These are phyloP conservation scores for Protaetia brevitarsis DNA, from an alignment of 1,140 invertebrate species.

Conservation along the genomic window DNA sequence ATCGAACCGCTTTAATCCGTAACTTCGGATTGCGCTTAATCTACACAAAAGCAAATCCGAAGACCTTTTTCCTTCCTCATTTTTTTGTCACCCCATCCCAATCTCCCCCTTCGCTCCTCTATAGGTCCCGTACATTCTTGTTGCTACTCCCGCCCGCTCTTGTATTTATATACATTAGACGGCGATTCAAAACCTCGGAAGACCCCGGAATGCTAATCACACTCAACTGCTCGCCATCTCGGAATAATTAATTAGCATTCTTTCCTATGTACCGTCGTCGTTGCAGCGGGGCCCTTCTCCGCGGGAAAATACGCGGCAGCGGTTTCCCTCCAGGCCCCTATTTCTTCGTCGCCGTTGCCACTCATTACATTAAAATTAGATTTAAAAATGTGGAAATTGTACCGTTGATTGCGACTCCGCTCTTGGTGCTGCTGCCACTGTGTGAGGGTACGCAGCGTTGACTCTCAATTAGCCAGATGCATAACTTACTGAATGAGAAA, in stretches of 20 bases:
- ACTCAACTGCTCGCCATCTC: constrained; percentile 42
- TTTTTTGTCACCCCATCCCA: too few species aligned
- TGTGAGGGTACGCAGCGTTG: constrained; percentile 44
- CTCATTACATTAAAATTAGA: constrained; percentile 51
- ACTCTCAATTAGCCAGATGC: constrained; percentile 43
- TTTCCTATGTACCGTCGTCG: constrained; percentile 44
- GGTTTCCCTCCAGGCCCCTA: constrained; percentile 14
- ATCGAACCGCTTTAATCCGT: too few species aligned
- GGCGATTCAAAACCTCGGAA: constrained; percentile 23
- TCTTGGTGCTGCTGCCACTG: constrained; percentile 18
- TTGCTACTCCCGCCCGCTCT: background rate
- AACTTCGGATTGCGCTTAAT: too few species aligned
- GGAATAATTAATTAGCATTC: constrained; percentile 51
- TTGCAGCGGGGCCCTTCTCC: constrained; percentile 38
- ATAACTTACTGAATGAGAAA: too few species aligned
- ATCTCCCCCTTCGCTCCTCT: too few species aligned
- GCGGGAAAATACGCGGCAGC: constrained; percentile 6
- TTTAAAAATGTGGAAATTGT: constrained; percentile 52
- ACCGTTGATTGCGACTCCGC: constrained; percentile 48
- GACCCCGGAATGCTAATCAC: constrained; percentile 45
- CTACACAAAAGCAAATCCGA: too few species aligned
- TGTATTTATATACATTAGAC: constrained; percentile 21
- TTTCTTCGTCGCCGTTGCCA: constrained; percentile 30
- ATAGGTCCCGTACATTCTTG: background rate
- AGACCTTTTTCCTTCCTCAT: too few species aligned